Evolutionary conservation across 2,797 vertebrate species (phyloP), one percentile per base, ranked within the genome.

Genomic region (Paedocypris micromegethes): DNA sequence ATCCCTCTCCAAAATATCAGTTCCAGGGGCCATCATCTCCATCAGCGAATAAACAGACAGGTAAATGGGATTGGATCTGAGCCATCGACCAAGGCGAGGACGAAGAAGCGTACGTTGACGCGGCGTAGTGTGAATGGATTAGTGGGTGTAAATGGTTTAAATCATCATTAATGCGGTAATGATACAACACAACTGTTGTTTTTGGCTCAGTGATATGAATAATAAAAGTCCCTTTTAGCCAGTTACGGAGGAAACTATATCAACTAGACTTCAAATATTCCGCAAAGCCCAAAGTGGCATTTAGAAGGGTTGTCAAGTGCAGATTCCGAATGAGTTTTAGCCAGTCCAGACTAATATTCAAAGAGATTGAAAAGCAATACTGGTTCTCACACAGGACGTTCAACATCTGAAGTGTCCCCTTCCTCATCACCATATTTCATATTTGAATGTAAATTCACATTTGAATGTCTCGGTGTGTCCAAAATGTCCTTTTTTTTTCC

Each of bases 1-100:
- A 48, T 83, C 73, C 77, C 51, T 76, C 82, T 88, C 87, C 89
- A 90, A 93, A 94, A 88, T 93, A 91, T 88, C 85, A 84, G 85
- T 87, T 81, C 78, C 79, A 79, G 58, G 87, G 88, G 88, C 87
- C 88, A 87, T 91, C 85, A 85, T 85, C 88, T 88, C 88, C 86
- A 88, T 87, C 88, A 85, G 81, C 76, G 81, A 82, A 84, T 84
- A 88, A 83, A 83, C 87, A 87, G 81, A 80, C 86, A 85, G 66
- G 82, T 83, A 86, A 90, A 86, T 87, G 81, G 84, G 85, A 86
- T 86, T 85, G 86, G 83, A 85, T 81, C 79, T 68, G 84, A 81
- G 83, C 85, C 87, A 85, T 85, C 85, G 82, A 82, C 79, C 76
- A 46, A 80, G 82, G 80, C 79, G 81, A 88, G 83, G 78, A 85